A percentile compares a stretch with the other conserved stretches of the same genome.
phyloP scores from a whole-genome alignment of 2,797 vertebrate species.

The Typhlichthys subterraneus region DNA sequence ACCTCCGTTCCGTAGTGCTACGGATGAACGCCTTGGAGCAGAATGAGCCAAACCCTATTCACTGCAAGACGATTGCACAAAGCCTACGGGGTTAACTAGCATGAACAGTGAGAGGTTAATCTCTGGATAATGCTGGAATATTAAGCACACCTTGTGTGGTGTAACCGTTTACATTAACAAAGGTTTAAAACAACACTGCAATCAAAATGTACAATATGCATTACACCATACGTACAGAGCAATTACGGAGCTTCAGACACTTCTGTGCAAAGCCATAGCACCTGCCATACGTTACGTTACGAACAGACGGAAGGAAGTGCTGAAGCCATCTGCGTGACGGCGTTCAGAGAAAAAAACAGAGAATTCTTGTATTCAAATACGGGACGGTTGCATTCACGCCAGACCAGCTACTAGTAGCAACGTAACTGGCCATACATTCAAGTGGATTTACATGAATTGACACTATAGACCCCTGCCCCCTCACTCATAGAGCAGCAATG shows the following conservation, averaged over 20 bases:
- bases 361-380: background rate
- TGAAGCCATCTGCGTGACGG: background rate
- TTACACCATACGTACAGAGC: background rate
- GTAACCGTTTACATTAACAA: conserved; percentile 17
- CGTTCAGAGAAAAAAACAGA: conserved; percentile 3
- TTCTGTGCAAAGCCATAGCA: conserved; percentile 18
- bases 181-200: conserved; percentile 7
- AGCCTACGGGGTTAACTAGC: conserved; percentile 36
- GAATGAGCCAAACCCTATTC: conserved; percentile 29
- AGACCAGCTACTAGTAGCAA: conserved; percentile 16
- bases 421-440: conserved; percentile 10
- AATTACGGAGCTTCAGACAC: background rate
- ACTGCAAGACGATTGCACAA: conserved; percentile 21
- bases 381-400: too few relatives aligned
- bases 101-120: conserved; percentile 53
- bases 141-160: conserved; percentile 27
- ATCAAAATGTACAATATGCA: background rate
- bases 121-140: conserved; percentile 27
- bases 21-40: conserved; percentile 6
- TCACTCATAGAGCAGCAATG: conserved; percentile 27
- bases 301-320: conserved; percentile 1
- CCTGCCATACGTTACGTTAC: conserved; percentile 5
- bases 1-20: conserved; percentile 12
- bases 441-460: conserved; percentile 34
- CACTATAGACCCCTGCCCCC: conserved; percentile 16